Conservation (phyloP, 2,797 vertebrate genomes). For the Euthynnus affinis region DNA sequence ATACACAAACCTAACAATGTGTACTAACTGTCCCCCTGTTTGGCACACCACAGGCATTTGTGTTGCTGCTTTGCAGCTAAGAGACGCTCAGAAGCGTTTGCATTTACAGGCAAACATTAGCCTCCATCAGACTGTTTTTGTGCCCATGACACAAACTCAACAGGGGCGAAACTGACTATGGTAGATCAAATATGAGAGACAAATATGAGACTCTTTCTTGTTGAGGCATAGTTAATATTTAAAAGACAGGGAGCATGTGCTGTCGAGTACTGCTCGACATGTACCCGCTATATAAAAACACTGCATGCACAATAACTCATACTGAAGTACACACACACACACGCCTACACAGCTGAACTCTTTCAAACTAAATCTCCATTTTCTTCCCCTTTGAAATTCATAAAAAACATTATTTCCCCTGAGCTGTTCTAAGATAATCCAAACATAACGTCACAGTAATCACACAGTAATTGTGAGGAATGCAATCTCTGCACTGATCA, state of each 20-base stretch:
- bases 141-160: conserved; percentile 40
- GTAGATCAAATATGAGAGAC: conserved; percentile 47
- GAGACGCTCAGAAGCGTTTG: conserved; percentile 12
- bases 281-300: conserved; percentile 40
- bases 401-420: conserved; percentile 25
- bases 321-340: background rate
- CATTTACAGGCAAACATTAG: conserved; percentile 22
- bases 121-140: conserved; percentile 18
- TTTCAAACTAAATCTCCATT: conserved; percentile 80
- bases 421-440: conserved; percentile 45
- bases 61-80: conserved; percentile 11
- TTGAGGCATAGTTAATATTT: conserved; percentile 62
- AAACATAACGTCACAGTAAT: conserved; percentile 67
- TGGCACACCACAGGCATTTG: conserved; percentile 5
- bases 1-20: conserved; percentile 10
- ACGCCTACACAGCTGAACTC: conserved; percentile 65
- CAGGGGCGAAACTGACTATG: conserved; percentile 34
- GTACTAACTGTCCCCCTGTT: background rate
- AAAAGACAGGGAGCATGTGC: conserved; percentile 35
- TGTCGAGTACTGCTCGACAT: conserved; percentile 29
- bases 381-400: conserved; percentile 53
- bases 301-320: conserved; percentile 37
- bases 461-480: conserved; percentile 60
- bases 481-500: conserved; percentile 84
- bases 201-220: conserved; percentile 45